Base-by-base conservation (phyloP, 2,888 invertebrate genomes). In the Pollenia griseotomentosa region DNA sequence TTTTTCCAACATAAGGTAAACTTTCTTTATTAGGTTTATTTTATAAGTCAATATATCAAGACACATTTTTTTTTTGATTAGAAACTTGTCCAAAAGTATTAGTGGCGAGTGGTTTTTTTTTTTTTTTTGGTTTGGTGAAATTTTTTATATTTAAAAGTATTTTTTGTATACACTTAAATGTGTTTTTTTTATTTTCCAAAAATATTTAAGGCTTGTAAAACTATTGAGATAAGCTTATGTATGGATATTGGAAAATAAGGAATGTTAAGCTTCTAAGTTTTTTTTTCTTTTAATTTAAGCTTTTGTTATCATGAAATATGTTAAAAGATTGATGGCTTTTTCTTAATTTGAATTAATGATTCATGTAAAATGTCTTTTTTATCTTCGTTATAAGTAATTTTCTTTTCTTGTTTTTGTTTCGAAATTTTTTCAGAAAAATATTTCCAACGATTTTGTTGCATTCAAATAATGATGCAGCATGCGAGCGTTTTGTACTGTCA, bases 401-500 rank as follows among this genome's bases (percentile, higher is more conserved):
- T 42, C 2, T 83, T 23, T 55, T 46, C 74, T 63, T 46, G 46
- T 71, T 75, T 73, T 78, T 70, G 23, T 73, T 46, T 63, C 81
- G 88, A 40, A 78, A 82, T 74, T 70, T 23, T 48, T 91, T 23
- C 89, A 93, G 93, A 91, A 92, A 91, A 93, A 91, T 92, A 93
- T 93, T 94, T 94, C 93, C 90, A 91, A 92, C 91, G 91, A 90
- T 90, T 92, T 92, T 92, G 91, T 91, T 93, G 93, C 91, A 92
- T 92, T 91, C 90, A 92, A 92, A 93, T 93, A 93, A 94, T 91
- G 93, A 94, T 94, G 94, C 94, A 94, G 96, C 95, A 95, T 95
- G 95, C 95, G 95, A 94, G 94, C 94, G 95, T 96, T 95, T 95
- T 96, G 96, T 95, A 96, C 96, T 95, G 96, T 96, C 95, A 96